phyloP scores from a whole-genome alignment of 2,113 vertebrate genomes.

The Eclectus roratus region DNA sequence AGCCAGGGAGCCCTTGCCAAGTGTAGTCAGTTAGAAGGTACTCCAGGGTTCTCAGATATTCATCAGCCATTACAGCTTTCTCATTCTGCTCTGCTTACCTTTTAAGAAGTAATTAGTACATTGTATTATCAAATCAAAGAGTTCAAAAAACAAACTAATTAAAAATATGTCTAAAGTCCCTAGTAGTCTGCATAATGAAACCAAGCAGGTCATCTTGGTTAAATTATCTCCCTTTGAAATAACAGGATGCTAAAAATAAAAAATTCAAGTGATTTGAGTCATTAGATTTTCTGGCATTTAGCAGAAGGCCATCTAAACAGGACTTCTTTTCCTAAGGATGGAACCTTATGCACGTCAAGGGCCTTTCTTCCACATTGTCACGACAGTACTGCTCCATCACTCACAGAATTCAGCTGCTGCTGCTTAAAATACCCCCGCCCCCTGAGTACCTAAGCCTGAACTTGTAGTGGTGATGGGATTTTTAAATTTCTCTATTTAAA shows the following conservation, averaged over 20 bases:
- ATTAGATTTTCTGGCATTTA: neutral
- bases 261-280: neutral
- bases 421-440: neutral
- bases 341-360: fast-evolving
- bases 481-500: neutral
- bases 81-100: neutral
- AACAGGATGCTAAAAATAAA: neutral
- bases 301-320: neutral
- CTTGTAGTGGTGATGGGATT: neutral
- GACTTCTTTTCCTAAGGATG: neutral
- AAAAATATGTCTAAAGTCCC: neutral
- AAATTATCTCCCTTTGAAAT: conserved; percentile 12
- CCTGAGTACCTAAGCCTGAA: neutral
- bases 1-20: neutral
- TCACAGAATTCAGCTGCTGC: neutral
- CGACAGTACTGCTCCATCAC: neutral
- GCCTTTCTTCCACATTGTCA: neutral
- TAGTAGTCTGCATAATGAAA: conserved; percentile 11
- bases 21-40: neutral
- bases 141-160: conserved; percentile 32
- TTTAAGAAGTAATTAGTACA: conserved; percentile 11
- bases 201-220: neutral
- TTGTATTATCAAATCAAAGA: neutral
- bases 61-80: conserved; percentile 7
- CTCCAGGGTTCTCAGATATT: neutral